Base-by-base conservation (phyloP, 2,113 vertebrate species). In the Oreochromis spilurus region DNA sequence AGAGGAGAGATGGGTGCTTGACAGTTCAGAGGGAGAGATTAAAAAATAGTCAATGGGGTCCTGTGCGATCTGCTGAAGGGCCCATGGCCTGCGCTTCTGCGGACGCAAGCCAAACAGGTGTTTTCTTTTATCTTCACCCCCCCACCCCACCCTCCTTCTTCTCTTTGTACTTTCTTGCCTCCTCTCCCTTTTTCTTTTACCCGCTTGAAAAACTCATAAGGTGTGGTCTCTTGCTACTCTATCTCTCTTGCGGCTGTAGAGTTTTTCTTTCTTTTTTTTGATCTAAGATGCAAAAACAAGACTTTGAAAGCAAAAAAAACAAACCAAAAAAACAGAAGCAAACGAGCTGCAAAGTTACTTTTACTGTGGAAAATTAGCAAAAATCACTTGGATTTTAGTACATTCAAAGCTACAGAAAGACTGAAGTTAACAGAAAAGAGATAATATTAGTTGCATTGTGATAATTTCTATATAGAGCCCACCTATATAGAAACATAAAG, bases 81-180 rank as follows among this genome's bases (percentile, higher is more conserved):
- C 92, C 92, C 86, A 62, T 40, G 87, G 92, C 93, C 91, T 50
- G 95, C 84, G 90, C 90, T 85, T 50, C 81, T 88, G 89, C 89
- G 75, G 90, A 90, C 87, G 82, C 93, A 90, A 95, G 97, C 95
- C 96, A 97, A 98, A 97, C 96, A 98, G 97, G 96, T 97, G 96
- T 96, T 97, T 97, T 96, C 94, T 97, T 96, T 96, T 95, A 95
- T 95, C 89, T 92, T 92, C 93, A 55, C 34, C 21, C 85, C 31
- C 85, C 91, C 90, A 90, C 90, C 3, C 29, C 9, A 38, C 60
- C 60, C 92, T 90, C 92, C 89, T 94, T 62, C 84, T 92, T 94
- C 93, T 93, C 95, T 95, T 94, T 95, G 92, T 95, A 91, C 92
- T 89, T 86, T 94, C 88, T 89, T 96, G 96, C 92, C 92, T 96